Evolutionary conservation across 2,797 vertebrate genomes (phyloP), one percentile per base, ranked within the genome.

Genomic region (Sebastolobus altivelis): DNA sequence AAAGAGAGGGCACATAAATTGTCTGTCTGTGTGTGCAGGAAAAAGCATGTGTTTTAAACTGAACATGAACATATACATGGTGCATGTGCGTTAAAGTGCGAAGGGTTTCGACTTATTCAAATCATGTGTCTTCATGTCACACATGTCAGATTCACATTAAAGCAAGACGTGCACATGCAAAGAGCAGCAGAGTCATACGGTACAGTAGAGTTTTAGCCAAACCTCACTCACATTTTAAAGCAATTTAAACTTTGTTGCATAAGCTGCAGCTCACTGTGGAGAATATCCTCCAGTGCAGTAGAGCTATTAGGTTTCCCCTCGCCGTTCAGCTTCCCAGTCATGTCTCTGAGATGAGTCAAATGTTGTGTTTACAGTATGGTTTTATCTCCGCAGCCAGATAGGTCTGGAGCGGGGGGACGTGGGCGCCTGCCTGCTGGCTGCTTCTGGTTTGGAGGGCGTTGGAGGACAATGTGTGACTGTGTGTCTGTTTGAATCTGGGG

Each of bases 381-480:
- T 88, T 93, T 90, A 92, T 92, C 89, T 91, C 85, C 63, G 35
- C 71, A 67, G 84, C 83, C 90, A 92, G 89, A 92, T 82, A 88
- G 89, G 88, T 86, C 85, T 84, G 77, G 70, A 85, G 87, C 68
- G 79, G 85, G 79, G 71, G 75, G 87, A 75, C 62, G 65, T 72
- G 80, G 87, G 87, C 78, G 78, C 84, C 87, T 83, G 89, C 83
- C 87, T 87, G 77, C 86, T 92, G 83, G 83, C 92, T 92, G 89
- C 82, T 77, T 88, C 82, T 88, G 80, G 82, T 92, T 93, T 92
- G 82, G 85, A 92, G 89, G 92, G 90, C 85, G 76, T 88, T 71
- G 75, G 92, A 92, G 91, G 90, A 90, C 92, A 92, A 81, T 87
- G 88, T 90, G 75, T 61, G 81, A 86, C 85, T 89, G 60, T 90